Conservation (phyloP, 2,797 vertebrate genomes). For the Phaenicophaeus curvirostris region DNA sequence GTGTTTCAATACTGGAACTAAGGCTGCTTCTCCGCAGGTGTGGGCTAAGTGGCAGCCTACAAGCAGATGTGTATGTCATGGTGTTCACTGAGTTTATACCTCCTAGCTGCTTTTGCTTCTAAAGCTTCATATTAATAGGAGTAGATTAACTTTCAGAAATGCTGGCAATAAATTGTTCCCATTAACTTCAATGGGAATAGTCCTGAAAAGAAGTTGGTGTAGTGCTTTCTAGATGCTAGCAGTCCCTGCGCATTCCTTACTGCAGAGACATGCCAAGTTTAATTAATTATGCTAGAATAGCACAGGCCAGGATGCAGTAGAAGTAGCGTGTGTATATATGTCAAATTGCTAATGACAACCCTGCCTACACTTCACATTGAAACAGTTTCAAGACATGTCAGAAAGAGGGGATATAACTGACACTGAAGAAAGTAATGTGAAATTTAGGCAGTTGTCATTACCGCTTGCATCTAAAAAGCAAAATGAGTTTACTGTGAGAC, state of each 20-base stretch:
- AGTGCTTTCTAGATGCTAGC: neutral
- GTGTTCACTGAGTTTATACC: neutral
- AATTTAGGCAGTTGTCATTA: conserved; percentile 20
- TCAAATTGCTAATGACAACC: conserved; percentile 42
- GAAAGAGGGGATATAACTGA: conserved; percentile 47
- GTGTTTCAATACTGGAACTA: neutral
- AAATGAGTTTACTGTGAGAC: conserved; percentile 1
- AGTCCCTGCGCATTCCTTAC: neutral
- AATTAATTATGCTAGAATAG: conserved; percentile 1
- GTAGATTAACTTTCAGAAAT: neutral
- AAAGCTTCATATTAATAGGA: neutral
- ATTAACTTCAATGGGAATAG: neutral
- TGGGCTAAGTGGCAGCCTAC: neutral
- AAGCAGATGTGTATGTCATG: neutral
- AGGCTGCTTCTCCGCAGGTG: neutral
- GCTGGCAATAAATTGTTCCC: neutral
- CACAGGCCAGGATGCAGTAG: neutral
- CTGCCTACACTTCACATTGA: conserved; percentile 43
- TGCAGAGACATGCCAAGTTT: neutral
- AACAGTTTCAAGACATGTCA: neutral
- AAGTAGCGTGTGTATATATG: conserved; percentile 14
- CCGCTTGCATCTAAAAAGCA: neutral
- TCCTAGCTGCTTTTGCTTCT: neutral
- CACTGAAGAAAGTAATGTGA: conserved; percentile 42
- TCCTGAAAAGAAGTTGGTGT: neutral